These are phyloP conservation scores for Drosophila bifasciata DNA, from an alignment of 1,140 invertebrate genomes.

Conservation along the genomic window DNA sequence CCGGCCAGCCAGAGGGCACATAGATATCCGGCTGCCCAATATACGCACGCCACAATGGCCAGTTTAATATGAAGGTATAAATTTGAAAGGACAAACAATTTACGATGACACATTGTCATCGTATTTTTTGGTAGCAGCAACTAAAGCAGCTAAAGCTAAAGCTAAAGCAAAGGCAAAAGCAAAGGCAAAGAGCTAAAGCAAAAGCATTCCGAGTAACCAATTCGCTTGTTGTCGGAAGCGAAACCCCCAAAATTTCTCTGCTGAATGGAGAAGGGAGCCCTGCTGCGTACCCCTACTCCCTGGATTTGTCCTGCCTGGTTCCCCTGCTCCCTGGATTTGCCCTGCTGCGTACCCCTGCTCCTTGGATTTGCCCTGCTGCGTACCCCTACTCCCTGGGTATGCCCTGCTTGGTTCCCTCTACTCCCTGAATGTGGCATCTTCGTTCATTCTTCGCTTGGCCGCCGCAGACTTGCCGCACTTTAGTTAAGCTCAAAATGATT, in stretches of 20 bases:
- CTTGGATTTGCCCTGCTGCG: not conserved
- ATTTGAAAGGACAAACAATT: conserved; percentile 66
- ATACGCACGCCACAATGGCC: conserved; percentile 18
- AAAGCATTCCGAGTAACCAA: conserved; percentile 45
- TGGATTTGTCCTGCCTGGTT: not conserved
- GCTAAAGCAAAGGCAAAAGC: not conserved
- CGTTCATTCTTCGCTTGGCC: conserved; percentile 19
- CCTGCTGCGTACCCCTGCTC: not conserved
- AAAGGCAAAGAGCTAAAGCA: conserved; percentile 3
- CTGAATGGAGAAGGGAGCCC: not conserved
- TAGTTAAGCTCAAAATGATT: conserved; percentile 71
- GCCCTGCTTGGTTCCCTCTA: not conserved
- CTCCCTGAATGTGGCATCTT: conserved; percentile 1
- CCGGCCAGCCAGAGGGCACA: not conserved
- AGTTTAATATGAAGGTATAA: conserved; percentile 71
- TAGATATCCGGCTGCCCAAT: conserved; percentile 1
- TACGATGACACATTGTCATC: conserved; percentile 67
- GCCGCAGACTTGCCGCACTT: conserved; percentile 52
- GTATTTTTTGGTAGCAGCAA: conserved; percentile 37
- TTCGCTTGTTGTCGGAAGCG: conserved; percentile 44
- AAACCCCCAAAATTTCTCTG: not conserved
- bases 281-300: not conserved
- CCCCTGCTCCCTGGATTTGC: conserved; percentile 1
- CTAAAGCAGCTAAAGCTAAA: not conserved
- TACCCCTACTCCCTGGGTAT: not conserved